Conservation (phyloP, 2,888 invertebrate genomes). For the Erebia ligea region DNA sequence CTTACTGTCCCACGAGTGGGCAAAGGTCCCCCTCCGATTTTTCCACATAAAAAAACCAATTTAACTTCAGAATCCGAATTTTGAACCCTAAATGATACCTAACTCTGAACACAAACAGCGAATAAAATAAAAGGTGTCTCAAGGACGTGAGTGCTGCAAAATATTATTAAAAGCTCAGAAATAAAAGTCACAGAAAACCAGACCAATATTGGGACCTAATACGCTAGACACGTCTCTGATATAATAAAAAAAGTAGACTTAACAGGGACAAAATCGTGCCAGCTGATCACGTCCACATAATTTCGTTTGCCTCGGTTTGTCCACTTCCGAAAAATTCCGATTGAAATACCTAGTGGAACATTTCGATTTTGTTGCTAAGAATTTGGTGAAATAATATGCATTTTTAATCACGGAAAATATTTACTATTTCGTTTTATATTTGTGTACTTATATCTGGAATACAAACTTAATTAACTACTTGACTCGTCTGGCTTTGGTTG, state of each 20-base stretch:
- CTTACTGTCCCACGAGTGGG: too few relatives aligned
- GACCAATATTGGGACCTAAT: conserved; percentile 18
- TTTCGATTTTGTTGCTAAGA: neutral
- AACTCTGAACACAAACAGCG: too few relatives aligned
- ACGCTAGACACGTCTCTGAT: conserved; percentile 34
- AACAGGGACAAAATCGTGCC: conserved; percentile 46
- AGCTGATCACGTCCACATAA: conserved; percentile 49
- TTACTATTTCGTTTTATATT: too few relatives aligned
- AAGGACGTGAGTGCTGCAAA: neutral
- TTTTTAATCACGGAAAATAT: neutral
- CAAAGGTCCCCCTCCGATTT: too few relatives aligned
- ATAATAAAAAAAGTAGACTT: conserved; percentile 43
- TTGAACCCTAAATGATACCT: too few relatives aligned
- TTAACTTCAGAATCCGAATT: too few relatives aligned
- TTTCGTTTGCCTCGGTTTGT: conserved; percentile 47
- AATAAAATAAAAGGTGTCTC: too few relatives aligned
- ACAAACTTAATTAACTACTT: too few relatives aligned
- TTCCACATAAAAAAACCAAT: too few relatives aligned
- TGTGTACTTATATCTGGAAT: too few relatives aligned
- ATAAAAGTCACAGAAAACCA: neutral
- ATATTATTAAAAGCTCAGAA: neutral
- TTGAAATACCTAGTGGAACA: conserved; percentile 40
- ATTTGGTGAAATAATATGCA: neutral
- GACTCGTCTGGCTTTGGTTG: too few relatives aligned
- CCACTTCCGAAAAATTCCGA: conserved; percentile 49